Evolutionary conservation across 2,797 vertebrate genomes (phyloP).

Genomic region (Momotus momota): DNA sequence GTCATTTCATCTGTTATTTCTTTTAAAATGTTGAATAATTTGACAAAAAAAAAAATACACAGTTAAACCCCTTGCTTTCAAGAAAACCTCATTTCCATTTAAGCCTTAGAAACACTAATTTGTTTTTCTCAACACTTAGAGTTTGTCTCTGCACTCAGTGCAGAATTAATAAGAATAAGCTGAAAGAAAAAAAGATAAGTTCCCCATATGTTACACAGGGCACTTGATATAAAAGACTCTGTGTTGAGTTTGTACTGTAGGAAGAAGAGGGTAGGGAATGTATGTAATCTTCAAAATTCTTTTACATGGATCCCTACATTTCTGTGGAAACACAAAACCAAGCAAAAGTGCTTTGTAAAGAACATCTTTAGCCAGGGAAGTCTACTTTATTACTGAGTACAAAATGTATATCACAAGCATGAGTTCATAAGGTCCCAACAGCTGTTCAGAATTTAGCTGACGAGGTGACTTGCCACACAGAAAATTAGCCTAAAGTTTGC

Average conservation of each 20-base stretch:
- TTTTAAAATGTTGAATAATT: background rate
- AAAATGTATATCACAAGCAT: background rate
- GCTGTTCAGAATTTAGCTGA: background rate
- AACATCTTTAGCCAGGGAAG: background rate
- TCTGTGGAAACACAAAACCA: background rate
- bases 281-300: background rate
- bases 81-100: background rate
- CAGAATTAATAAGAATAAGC: background rate
- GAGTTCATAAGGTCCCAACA: background rate
- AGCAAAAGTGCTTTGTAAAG: background rate
- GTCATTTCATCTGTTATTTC: background rate
- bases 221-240: background rate
- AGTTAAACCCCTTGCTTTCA: background rate
- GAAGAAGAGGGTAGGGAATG: background rate
- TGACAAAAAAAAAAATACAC: background rate
- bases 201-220: background rate
- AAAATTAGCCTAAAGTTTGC: background rate
- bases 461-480: background rate
- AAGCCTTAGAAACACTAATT: background rate
- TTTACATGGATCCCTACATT: background rate
- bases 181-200: background rate
- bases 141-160: background rate
- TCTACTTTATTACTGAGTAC: background rate
- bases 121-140: background rate
- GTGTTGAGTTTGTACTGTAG: background rate